phyloP scores from a whole-genome alignment of 2,113 vertebrate species.

The Pelodiscus sinensis region DNA sequence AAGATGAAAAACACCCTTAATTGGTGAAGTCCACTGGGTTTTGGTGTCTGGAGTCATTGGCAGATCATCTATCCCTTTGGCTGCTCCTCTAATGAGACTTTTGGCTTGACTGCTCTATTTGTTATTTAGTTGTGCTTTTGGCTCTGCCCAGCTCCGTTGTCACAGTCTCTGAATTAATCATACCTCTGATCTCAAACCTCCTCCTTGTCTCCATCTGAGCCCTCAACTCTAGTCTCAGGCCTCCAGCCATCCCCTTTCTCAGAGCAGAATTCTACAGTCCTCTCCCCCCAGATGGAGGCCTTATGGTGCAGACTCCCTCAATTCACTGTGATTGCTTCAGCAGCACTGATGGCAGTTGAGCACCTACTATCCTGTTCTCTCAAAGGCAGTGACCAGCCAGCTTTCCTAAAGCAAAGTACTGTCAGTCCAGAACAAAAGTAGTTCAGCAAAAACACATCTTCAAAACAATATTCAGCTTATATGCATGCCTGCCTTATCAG shows the following conservation, averaged over 20 bases:
- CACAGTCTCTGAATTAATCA: not conserved
- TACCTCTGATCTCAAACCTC: not conserved
- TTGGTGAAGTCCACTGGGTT: fast-evolving
- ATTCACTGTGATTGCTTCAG: not conserved
- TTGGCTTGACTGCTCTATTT: not conserved
- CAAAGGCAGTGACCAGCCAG: not conserved
- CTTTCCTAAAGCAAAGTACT: not conserved
- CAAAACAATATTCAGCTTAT: not conserved
- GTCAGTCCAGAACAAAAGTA: not conserved
- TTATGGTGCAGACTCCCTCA: not conserved
- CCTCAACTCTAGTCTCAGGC: not conserved
- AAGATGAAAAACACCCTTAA: not conserved
- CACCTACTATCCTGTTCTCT: not conserved
- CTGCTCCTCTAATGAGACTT: not conserved
- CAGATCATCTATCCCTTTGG: not conserved
- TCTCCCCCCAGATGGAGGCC: not conserved
- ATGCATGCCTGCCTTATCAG: not conserved
- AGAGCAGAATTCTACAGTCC: not conserved
- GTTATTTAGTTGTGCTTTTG: not conserved
- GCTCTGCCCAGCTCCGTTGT: not conserved
- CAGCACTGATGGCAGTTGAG: not conserved
- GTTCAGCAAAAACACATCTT: not conserved
- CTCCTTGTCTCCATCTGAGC: not conserved
- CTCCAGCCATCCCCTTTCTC: not conserved
- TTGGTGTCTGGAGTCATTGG: not conserved